Evolutionary conservation across 2,888 invertebrate genomes (phyloP), one percentile per base, ranked within the genome.

Genomic region (Crepidodera aurea): DNA sequence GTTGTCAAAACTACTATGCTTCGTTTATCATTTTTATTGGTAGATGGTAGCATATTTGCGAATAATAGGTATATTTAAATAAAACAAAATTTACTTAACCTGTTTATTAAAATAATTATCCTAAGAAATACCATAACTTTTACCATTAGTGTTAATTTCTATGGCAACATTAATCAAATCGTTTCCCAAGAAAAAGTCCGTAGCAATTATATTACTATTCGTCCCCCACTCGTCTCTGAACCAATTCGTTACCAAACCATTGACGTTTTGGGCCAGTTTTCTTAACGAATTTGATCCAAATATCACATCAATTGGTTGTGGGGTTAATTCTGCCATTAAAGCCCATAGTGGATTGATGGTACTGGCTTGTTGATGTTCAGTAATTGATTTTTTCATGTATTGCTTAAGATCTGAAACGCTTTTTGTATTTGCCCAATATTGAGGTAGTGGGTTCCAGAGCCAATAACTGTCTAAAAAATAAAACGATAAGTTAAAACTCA

Each of bases 271-370:
- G 0, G 91, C 90, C 78, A 88, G 85, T 50, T 84, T 82, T 22
- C 90, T 80, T 19, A 91, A 78, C 13, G 87, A 88, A 4, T 87
- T 88, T 3, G 86, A 81, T 1, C 85, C 81, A 64, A 87, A 82
- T 7, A 90, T 77, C 15, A 90, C 84, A 70, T 89, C 88, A 27
- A 86, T 78, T 0, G 87, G 83, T 37, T 84, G 86, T 0, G 90
- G 89, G 0, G 91, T 91, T 46, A 90, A 82, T 79, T 91, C 89
- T 0, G 90, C 89, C 91, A 91, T 91, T 6, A 90, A 86, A 0
- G 90, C 87, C 79, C 84, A 84, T 69, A 87, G 75, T 0, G 85
- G 85, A 7, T 81, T 81, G 6, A 73, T 74, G 25, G 83, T 83
- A 1, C 83, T 53, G 2, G 25, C 19, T 6, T 39, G 81, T 57